Evolutionary conservation across 2,888 invertebrate genomes (phyloP), one percentile per base, ranked within the genome.

Genomic region (Zele albiditarsus): DNA sequence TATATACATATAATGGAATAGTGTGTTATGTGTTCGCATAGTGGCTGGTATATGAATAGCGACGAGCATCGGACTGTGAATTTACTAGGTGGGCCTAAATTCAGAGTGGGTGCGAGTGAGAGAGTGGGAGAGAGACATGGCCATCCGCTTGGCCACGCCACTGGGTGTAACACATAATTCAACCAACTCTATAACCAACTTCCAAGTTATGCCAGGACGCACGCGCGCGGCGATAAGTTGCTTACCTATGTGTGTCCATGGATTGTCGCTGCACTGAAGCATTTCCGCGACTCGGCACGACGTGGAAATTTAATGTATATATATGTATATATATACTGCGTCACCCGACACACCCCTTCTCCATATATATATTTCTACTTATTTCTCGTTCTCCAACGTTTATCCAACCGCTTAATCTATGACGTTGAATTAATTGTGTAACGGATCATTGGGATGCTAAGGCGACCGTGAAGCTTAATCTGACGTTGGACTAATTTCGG

Each of bases 141-240:
- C 10, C 69, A 73, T 75, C 71, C 75, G 72, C 60, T 67, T 77
- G 77, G 80, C 80, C 80, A 57, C 71, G 31, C 81, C 80, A 75
- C 79, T 81, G 82, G 80, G 82, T 74, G 77, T 78, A 80, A 81
- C 83, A 81, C 82, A 86, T 86, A 85, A 86, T 86, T 86, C 84
- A 84, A 80, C 80, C 77, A 84, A 86, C 83, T 85, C 82, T 76
- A 80, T 85, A 86, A 84, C 84, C 84, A 86, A 86, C 81, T 86
- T 85, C 79, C 78, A 77, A 73, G 83, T 84, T 84, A 80, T 16
- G n/a, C 46, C n/a, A n/a, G 46, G 16, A n/a, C 46, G 38, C 80
- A 81, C 79, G 28, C 78, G 73, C 75, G 73, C 72, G 71, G 57
- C 74, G 76, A 72, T 75, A 82, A 82, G 79, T 80, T 82, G 79